Conservation (phyloP, 2,888 invertebrate genomes). For the Rutpela maculata region DNA sequence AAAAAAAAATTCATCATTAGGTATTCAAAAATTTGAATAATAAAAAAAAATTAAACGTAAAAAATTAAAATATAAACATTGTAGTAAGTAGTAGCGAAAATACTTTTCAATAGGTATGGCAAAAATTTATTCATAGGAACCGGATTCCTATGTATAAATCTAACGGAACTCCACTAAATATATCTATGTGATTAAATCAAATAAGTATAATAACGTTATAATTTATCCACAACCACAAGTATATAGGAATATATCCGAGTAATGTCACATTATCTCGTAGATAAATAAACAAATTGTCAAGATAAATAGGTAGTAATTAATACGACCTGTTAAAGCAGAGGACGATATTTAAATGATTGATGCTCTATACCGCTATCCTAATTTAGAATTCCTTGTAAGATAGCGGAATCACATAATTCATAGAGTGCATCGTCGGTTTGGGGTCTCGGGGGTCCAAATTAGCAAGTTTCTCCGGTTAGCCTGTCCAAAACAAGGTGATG, state of each 20-base stretch:
- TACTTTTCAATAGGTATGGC: too few relatives aligned
- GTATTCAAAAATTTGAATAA: too few relatives aligned
- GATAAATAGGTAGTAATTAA: conserved; percentile 40
- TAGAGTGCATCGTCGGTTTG: conserved; percentile 59
- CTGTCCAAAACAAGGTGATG: conserved; percentile 66
- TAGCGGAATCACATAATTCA: conserved; percentile 60
- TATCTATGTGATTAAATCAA: too few relatives aligned
- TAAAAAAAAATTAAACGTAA: too few relatives aligned
- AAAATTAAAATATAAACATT: too few relatives aligned
- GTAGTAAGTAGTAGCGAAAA: too few relatives aligned
- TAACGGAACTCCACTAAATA: too few relatives aligned
- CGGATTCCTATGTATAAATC: too few relatives aligned
- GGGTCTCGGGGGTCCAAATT: conserved; percentile 69
- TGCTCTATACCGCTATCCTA: conserved; percentile 42
- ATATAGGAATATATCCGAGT: too few relatives aligned
- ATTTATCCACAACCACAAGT: background rate
- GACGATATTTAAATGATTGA: conserved; percentile 50
- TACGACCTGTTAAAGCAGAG: conserved; percentile 45
- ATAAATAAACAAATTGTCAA: background rate
- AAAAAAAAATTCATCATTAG: too few relatives aligned
- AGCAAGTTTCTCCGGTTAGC: conserved; percentile 67
- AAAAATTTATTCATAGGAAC: too few relatives aligned
- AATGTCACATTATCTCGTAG: background rate
- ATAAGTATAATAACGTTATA: too few relatives aligned
- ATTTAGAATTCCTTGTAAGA: conserved; percentile 50